A percentile compares a stretch with the other conserved stretches of the same genome.
Conservation (phyloP, 2,797 vertebrate genomes). For the Pseudopleuronectes americanus region DNA sequence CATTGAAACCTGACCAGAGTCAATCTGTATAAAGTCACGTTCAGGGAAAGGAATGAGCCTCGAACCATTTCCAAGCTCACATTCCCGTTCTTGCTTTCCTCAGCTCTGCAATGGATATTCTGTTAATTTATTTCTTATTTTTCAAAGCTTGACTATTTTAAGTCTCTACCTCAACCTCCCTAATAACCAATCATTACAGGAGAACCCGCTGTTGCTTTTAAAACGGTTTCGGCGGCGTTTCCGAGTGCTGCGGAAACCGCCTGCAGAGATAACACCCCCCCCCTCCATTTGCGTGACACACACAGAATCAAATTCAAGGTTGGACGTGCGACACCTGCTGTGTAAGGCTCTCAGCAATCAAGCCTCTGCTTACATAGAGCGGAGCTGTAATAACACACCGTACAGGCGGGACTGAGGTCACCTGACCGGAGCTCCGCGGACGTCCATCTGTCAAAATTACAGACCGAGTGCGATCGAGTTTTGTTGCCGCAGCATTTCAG, state of each 20-base stretch:
- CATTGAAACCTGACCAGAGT: conserved; percentile 9
- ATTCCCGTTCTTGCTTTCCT: background rate
- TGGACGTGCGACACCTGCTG: conserved; percentile 25
- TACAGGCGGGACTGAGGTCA: conserved; percentile 22
- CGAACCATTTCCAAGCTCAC: too few relatives aligned
- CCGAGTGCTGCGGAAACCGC: background rate
- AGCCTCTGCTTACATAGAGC: conserved; percentile 9
- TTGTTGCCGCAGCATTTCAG: background rate
- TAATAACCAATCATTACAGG: conserved; percentile 23
- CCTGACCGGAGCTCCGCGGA: conserved; percentile 11
- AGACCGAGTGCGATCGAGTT: background rate
- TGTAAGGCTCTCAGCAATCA: conserved; percentile 29
- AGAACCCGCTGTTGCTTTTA: conserved; percentile 17
- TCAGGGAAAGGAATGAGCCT: too few relatives aligned
- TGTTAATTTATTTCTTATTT: background rate
- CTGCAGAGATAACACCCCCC: conserved; percentile 12
- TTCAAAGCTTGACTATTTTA: too few relatives aligned
- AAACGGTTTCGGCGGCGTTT: conserved; percentile 10
- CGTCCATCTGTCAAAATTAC: conserved; percentile 29
- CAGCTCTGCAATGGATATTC: background rate
- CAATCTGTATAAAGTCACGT: background rate
- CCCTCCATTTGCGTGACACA: conserved; percentile 15
- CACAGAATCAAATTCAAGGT: conserved; percentile 29
- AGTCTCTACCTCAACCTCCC: background rate
- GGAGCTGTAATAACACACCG: conserved; percentile 4